Conservation (phyloP, 2,888 invertebrate species). For the Corythucha ciliata region DNA sequence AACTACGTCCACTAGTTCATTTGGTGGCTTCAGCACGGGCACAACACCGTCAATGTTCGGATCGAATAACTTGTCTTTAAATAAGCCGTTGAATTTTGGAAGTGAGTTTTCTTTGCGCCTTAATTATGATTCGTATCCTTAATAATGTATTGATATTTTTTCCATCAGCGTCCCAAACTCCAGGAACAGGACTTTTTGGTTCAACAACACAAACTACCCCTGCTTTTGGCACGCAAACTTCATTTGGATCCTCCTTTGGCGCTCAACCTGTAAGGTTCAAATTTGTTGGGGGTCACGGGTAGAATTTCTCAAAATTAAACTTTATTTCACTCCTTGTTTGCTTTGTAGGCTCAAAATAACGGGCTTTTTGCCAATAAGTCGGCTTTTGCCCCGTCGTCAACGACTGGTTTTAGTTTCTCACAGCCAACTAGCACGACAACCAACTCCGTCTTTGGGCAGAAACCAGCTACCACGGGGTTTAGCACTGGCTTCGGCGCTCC, state of each 20-base stretch:
- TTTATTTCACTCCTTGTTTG: neutral
- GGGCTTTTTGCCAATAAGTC: constrained; percentile 44
- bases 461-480: constrained; percentile 48
- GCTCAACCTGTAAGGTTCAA: constrained; percentile 36
- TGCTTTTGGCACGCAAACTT: constrained; percentile 41
- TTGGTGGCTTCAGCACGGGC: constrained; percentile 43
- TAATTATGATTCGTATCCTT: neutral
- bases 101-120: constrained; percentile 35
- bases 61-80: constrained; percentile 40
- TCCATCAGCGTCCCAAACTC: too few species aligned
- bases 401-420: constrained; percentile 31
- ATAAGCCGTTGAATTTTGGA: constrained; percentile 45
- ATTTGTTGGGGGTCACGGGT: too few species aligned
- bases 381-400: constrained; percentile 38
- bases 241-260: constrained; percentile 42
- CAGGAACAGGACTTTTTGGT: constrained; percentile 39
- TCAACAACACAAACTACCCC: constrained; percentile 40
- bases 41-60: constrained; percentile 43
- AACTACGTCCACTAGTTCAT: constrained; percentile 41
- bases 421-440: constrained; percentile 37
- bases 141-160: constrained; percentile 1
- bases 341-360: constrained; percentile 31
- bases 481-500: constrained; percentile 41
- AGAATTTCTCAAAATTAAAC: too few species aligned
- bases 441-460: constrained; percentile 39